Evolutionary conservation across 2,113 vertebrate genomes (phyloP).

Genomic region (Leucoraja erinaceus): DNA sequence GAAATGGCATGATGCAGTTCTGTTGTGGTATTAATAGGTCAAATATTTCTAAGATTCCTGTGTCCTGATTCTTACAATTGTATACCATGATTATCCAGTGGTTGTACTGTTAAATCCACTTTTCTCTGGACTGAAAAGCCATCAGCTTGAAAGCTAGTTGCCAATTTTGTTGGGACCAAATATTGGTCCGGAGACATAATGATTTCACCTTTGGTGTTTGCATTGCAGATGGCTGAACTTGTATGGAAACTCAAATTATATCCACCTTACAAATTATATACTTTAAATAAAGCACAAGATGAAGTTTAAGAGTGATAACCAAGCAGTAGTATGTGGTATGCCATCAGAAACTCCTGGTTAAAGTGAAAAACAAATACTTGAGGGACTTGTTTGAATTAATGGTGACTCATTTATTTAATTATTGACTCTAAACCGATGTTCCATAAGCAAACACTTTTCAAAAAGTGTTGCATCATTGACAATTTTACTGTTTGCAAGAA

Average conservation of each 20-base stretch:
- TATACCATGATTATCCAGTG: no score
- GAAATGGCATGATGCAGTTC: neutral
- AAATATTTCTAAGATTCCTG: neutral
- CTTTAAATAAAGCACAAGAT: neutral
- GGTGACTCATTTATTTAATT: conserved; percentile 26
- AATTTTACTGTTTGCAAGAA: neutral
- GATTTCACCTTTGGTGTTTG: neutral
- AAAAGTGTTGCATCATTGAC: neutral
- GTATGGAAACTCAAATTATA: neutral
- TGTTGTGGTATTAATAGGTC: neutral
- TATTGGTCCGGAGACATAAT: neutral
- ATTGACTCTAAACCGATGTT: neutral
- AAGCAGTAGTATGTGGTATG: neutral
- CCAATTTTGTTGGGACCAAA: neutral
- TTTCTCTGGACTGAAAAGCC: neutral
- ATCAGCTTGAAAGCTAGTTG: neutral
- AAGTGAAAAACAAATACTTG: conserved; percentile 16
- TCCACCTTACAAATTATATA: neutral
- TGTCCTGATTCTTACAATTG: no score
- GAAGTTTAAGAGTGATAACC: neutral
- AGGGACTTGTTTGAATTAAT: conserved; percentile 30
- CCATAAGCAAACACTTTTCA: neutral
- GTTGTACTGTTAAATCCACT: neutral
- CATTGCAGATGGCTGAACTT: neutral
- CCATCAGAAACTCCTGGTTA: neutral